Conservation (phyloP, 2,888 invertebrate species). For the Parnassius glacialis region DNA sequence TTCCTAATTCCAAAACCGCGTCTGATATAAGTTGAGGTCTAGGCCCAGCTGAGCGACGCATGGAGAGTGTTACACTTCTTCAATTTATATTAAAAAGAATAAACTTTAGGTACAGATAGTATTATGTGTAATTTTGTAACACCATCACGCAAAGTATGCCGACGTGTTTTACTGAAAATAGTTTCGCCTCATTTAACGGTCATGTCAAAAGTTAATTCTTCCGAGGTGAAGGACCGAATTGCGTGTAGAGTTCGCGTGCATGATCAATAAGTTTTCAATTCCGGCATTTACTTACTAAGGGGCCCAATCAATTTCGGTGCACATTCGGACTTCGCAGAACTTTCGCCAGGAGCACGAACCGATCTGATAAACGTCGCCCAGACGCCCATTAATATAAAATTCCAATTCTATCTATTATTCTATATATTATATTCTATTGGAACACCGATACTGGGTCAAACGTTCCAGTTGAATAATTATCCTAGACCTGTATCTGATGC, state of each 20-base stretch:
- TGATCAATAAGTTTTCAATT: constrained; percentile 51
- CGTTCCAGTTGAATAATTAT: constrained; percentile 25
- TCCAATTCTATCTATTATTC: no score
- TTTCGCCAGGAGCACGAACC: constrained; percentile 67
- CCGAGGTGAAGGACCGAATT: constrained; percentile 57
- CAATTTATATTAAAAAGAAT: no score
- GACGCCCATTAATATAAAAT: constrained; percentile 40
- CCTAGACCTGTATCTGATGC: constrained; percentile 21
- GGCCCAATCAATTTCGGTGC: constrained; percentile 70
- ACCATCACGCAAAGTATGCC: constrained; percentile 46
- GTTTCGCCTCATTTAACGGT: constrained; percentile 31
- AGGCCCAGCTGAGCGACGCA: no score
- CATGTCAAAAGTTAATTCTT: constrained; percentile 44
- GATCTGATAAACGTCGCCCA: constrained; percentile 60
- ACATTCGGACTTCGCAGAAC: constrained; percentile 67
- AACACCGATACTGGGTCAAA: constrained; percentile 30
- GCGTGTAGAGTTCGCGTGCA: constrained; percentile 63
- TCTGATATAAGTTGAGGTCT: no score
- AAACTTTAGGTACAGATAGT: no score
- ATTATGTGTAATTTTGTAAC: constrained; percentile 45
- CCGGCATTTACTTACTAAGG: constrained; percentile 56
- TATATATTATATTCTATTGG: no score
- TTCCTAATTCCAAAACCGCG: no score
- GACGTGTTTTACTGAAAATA: constrained; percentile 27
- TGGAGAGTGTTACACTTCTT: no score